A percentile compares a stretch with the other conserved stretches of the same genome.
Conservation (phyloP, 1,140 invertebrate species). For the Drosophila tsacasi region DNA sequence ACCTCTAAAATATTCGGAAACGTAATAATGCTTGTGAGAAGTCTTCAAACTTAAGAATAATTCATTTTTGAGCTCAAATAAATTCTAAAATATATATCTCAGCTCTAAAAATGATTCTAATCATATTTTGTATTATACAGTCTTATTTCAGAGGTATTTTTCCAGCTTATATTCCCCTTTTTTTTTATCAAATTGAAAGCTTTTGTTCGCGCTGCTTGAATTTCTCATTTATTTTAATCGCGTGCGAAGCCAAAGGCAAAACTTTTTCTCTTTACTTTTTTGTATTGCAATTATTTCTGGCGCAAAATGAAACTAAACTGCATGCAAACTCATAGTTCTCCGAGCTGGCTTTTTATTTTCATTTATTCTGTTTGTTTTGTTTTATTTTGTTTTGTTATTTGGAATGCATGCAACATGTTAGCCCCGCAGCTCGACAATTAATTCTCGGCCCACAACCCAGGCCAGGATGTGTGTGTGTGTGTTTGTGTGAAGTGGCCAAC, state of each 20-base stretch:
- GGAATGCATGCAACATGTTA: conserved; percentile 75
- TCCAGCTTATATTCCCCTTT: not conserved
- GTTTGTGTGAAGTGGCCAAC: conserved; percentile 54
- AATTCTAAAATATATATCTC: not conserved
- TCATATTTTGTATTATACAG: not conserved
- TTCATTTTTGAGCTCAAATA: not conserved
- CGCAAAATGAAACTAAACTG: conserved; percentile 65
- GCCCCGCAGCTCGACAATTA: conserved; percentile 57
- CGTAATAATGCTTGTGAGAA: not conserved
- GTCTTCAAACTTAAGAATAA: no score
- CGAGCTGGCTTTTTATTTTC: conserved; percentile 10
- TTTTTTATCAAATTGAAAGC: conserved; percentile 18
- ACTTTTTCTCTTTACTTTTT: conserved; percentile 44
- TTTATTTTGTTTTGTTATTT: conserved; percentile 18
- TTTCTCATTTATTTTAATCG: conserved; percentile 47
- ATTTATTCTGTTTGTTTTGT: not conserved
- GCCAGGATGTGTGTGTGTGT: conserved; percentile 23
- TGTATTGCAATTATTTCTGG: conserved; percentile 69
- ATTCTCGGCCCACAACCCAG: conserved; percentile 15
- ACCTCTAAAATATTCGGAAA: not conserved
- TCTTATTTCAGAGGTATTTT: not conserved
- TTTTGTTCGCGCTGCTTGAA: conserved; percentile 12
- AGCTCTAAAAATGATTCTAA: not conserved
- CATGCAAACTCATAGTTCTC: conserved; percentile 52
- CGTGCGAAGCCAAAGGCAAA: conserved; percentile 51